phyloP scores from a whole-genome alignment of 2,113 vertebrate species.

The Anthoscopus minutus region DNA sequence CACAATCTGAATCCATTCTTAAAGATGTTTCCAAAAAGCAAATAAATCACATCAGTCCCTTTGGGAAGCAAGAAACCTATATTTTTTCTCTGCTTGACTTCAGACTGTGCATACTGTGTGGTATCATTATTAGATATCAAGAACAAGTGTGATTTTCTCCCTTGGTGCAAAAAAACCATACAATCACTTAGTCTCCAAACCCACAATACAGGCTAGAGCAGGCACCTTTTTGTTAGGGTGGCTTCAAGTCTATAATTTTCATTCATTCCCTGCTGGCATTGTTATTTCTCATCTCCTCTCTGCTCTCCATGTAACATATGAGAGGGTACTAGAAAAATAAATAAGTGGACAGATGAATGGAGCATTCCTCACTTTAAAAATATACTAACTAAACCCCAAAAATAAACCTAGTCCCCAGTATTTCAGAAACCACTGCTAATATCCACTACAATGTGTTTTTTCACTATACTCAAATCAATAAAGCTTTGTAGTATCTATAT shows the following conservation, averaged over 20 bases:
- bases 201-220: slow-evolving; percentile 5
- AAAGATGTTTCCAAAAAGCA: neutral
- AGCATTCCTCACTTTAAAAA: neutral
- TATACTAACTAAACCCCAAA: neutral
- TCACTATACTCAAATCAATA: neutral
- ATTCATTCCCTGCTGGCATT: neutral
- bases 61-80: slow-evolving; percentile 1
- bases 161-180: slow-evolving; percentile 57
- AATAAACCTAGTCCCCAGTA: neutral
- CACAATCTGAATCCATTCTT: neutral
- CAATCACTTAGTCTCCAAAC: slow-evolving; percentile 38
- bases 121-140: slow-evolving; percentile 27
- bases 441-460: neutral
- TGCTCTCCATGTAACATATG: neutral
- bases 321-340: neutral
- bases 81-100: slow-evolving; percentile 46
- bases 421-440: neutral
- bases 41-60: neutral
- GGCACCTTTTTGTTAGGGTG: neutral
- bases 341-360: neutral
- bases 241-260: slow-evolving; percentile 21
- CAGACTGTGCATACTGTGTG: slow-evolving; percentile 9
- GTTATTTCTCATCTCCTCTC: neutral
- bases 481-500: neutral
- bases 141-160: slow-evolving; percentile 43